Evolutionary conservation across 92 coral and sea anemone species (phyloP).

Genomic region (Siderastrea radians): DNA sequence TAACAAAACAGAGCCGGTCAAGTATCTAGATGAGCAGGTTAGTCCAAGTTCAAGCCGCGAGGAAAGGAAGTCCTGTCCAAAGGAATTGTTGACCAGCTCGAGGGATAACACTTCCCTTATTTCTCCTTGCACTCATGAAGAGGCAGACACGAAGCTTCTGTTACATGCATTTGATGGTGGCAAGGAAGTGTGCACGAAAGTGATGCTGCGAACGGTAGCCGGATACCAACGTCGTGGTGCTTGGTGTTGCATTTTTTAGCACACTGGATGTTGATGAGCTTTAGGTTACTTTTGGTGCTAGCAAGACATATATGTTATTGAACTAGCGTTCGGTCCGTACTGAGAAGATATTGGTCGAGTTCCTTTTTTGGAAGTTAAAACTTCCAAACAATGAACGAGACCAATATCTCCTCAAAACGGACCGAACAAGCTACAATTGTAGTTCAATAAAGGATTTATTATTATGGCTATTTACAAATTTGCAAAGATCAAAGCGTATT

Average conservation of each 20-base stretch:
- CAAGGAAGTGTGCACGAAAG: neutral
- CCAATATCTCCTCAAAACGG: too few relatives aligned
- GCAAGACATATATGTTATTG: neutral
- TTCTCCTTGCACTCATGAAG: neutral
- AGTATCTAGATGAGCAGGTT: constrained; percentile 22
- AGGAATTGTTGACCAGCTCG: neutral
- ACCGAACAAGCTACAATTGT: too few relatives aligned
- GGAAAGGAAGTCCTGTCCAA: neutral
- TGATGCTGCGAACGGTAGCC: constrained; percentile 37
- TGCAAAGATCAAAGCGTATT: too few relatives aligned
- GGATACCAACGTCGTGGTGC: constrained; percentile 49
- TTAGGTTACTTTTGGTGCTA: constrained; percentile 35
- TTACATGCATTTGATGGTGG: constrained; percentile 33
- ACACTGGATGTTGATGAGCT: constrained; percentile 15
- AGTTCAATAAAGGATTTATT: too few relatives aligned
- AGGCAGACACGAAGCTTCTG: neutral
- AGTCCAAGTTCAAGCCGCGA: too few relatives aligned
- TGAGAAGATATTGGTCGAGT: too few relatives aligned
- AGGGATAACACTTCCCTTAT: neutral
- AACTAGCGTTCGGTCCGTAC: too few relatives aligned
- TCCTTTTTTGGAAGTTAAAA: too few relatives aligned
- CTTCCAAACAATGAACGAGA: too few relatives aligned
- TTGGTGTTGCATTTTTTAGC: constrained; percentile 13
- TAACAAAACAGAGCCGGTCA: constrained; percentile 41
- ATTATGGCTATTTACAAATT: too few relatives aligned